Conservation (phyloP, 2,113 vertebrate species). For the Malurus melanocephalus region DNA sequence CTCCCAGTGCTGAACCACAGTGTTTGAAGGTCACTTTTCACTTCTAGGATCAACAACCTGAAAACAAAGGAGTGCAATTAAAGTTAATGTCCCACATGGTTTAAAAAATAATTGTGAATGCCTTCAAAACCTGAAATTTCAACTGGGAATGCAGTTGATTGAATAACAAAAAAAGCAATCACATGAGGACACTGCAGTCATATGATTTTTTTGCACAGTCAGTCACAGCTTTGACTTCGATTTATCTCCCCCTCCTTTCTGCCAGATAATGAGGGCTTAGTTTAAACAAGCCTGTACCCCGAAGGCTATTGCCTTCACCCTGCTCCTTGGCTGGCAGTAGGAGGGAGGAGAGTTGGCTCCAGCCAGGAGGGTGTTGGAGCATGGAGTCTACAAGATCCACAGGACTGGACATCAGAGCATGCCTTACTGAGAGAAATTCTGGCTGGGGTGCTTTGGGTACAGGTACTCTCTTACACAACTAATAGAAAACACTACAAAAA, state of each 20-base stretch:
- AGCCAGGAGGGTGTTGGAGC: neutral
- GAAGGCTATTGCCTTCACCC: conserved; percentile 10
- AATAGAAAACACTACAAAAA: neutral
- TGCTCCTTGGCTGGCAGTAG: neutral
- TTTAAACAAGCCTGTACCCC: conserved; percentile 30
- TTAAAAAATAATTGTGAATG: conserved; percentile 20
- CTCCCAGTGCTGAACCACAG: neutral
- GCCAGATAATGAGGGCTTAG: conserved; percentile 41
- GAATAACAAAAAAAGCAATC: conserved; percentile 22
- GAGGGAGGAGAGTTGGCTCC: neutral
- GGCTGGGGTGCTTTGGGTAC: neutral
- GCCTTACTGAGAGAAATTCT: neutral
- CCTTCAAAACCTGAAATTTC: conserved; percentile 19
- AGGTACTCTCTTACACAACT: neutral
- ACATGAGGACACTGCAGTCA: conserved; percentile 51
- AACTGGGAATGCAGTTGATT: neutral
- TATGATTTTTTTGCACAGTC: conserved; percentile 51
- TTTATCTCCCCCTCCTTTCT: conserved; percentile 28
- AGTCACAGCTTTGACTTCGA: conserved; percentile 3
- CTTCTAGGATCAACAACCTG: conserved; percentile 23
- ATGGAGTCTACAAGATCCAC: neutral
- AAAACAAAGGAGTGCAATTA: conserved; percentile 19
- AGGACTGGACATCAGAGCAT: neutral
- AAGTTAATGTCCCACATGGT: neutral
- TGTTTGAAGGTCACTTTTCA: conserved; percentile 33